Evolutionary conservation across 2,113 vertebrate species (phyloP), one percentile per base, ranked within the genome.

Genomic region (Macaca mulatta): DNA sequence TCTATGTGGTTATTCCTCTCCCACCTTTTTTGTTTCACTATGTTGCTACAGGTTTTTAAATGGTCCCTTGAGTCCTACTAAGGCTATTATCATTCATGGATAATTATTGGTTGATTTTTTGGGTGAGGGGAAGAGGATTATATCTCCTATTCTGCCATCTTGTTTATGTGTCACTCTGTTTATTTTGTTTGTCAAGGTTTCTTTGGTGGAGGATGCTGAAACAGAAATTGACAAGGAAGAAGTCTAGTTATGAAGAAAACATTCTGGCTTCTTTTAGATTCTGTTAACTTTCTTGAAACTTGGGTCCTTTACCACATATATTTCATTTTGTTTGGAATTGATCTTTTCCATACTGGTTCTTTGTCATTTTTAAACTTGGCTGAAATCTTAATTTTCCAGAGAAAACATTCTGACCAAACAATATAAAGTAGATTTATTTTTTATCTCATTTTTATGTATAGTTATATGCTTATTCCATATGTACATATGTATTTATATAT

Each of bases 351-450:
- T 11, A n/a, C 20, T 18, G 7, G 32, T 35, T 38, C 22, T 45
- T 48, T 48, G 6, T n/a, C n/a, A 32, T n/a, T 10, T 45, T 93
- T 50, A n/a, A 6, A 16, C 20, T 83, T 75, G 11, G 22, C 10
- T 22, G 6, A 38, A 81, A 40, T 81, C 32, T 70, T 78, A 52
- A 22, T 18, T 87, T 69, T 87, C 23, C 43, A 40, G 23, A 81
- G 55, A 40, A 93, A 70, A 93, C 48, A 45, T 95, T 89, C 35
- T 72, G 82, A 90, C 20, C 8, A n/a, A 32, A 32, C 11, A n/a
- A 43, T 27, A 48, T 57, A 32, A 59, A 59, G 18, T 38, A 30
- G 12, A 48, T n/a, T 75, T 55, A 17, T 57, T 86, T n/a, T 74
- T 50, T 83, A 6, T 77, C 27, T 72, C 52, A 57, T 43, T 86